phyloP scores from a whole-genome alignment of 2,888 invertebrate genomes.

The Acronicta psi region DNA sequence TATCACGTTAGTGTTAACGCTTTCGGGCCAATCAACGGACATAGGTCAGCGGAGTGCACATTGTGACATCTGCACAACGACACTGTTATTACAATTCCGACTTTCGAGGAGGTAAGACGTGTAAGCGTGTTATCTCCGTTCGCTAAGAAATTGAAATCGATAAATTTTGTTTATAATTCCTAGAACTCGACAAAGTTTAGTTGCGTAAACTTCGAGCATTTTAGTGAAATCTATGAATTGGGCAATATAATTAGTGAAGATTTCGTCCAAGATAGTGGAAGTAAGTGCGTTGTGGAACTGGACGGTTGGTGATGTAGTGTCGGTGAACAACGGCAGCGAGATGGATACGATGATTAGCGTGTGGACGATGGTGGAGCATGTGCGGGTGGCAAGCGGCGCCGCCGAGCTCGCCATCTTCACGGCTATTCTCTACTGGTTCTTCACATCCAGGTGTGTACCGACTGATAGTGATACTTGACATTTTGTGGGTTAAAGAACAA shows the following conservation, averaged over 20 bases:
- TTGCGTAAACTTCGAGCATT: slow-evolving; percentile 40
- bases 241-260: slow-evolving; percentile 51
- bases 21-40: slow-evolving; percentile 52
- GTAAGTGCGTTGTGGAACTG: slow-evolving; percentile 71
- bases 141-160: slow-evolving; percentile 53
- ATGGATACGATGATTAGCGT: slow-evolving; percentile 86
- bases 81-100: slow-evolving; percentile 54
- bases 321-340: slow-evolving; percentile 64
- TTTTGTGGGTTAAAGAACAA: too few relatives aligned
- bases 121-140: slow-evolving; percentile 53
- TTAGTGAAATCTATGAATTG: slow-evolving; percentile 48
- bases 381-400: slow-evolving; percentile 88
- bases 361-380: slow-evolving; percentile 85
- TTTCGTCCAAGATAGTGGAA: slow-evolving; percentile 71
- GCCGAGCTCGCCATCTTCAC: slow-evolving; percentile 90
- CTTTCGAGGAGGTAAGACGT: slow-evolving; percentile 57
- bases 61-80: slow-evolving; percentile 44
- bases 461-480: too few relatives aligned
- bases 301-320: slow-evolving; percentile 81
- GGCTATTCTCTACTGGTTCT: slow-evolving; percentile 90
- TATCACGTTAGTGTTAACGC: slow-evolving; percentile 68
- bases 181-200: slow-evolving; percentile 45
- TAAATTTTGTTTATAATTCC: slow-evolving; percentile 26
- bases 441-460: slow-evolving; percentile 87
- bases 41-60: slow-evolving; percentile 54